Evolutionary conservation across 2,888 invertebrate genomes (phyloP).

Genomic region (Chelonus formosanus): DNA sequence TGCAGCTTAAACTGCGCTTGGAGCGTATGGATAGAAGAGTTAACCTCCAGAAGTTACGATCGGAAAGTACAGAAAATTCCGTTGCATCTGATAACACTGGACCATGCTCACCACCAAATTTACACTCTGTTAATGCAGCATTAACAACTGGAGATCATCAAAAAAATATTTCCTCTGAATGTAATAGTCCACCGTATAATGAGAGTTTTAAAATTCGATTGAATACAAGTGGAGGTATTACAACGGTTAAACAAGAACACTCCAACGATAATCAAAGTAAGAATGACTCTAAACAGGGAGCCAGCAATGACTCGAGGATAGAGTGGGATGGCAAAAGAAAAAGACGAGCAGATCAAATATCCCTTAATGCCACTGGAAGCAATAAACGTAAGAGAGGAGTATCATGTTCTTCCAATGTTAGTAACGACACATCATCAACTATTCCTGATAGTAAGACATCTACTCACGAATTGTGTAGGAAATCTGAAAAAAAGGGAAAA

Average conservation of each 20-base stretch:
- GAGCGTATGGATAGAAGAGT: slow-evolving; percentile 75
- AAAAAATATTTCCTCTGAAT: slow-evolving; percentile 45
- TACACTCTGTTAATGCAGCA: slow-evolving; percentile 48
- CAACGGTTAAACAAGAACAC: slow-evolving; percentile 59
- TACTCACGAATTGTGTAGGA: slow-evolving; percentile 49
- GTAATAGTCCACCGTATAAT: slow-evolving; percentile 54
- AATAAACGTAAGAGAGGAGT: slow-evolving; percentile 60
- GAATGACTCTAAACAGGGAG: slow-evolving; percentile 54
- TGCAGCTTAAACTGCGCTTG: slow-evolving; percentile 73
- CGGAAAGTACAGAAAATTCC: slow-evolving; percentile 58
- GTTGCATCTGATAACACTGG: slow-evolving; percentile 52
- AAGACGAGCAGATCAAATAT: slow-evolving; percentile 54
- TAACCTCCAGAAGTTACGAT: slow-evolving; percentile 63
- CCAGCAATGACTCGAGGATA: slow-evolving; percentile 40
- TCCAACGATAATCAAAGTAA: slow-evolving; percentile 49
- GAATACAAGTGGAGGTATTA: slow-evolving; percentile 62
- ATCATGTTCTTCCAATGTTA: slow-evolving; percentile 61
- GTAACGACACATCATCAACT: slow-evolving; percentile 58
- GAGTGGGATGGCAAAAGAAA: slow-evolving; percentile 61
- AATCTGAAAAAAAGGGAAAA: slow-evolving; percentile 59
- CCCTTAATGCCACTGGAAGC: slow-evolving; percentile 41
- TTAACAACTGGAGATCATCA: slow-evolving; percentile 47
- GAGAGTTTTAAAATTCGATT: slow-evolving; percentile 62
- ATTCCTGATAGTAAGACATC: slow-evolving; percentile 52
- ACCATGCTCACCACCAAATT: slow-evolving; percentile 56